Percentiles rank a stretch among this genome's conserved stretches.
Conservation (phyloP, 1,140 invertebrate genomes). For the Antheraea mylitta region DNA sequence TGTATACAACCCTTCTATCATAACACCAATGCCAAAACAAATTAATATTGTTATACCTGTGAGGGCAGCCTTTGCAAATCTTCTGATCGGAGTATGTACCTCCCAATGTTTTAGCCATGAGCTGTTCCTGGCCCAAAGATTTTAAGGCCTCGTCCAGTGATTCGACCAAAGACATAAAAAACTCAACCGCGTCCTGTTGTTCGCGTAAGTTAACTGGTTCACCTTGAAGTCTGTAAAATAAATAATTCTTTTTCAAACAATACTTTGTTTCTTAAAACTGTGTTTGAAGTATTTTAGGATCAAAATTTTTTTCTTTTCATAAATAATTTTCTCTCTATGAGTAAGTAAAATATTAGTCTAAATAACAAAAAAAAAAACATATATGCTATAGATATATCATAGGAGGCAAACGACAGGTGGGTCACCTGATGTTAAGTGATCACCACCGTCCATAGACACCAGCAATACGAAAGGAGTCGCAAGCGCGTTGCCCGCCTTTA, state of each 20-base stretch:
- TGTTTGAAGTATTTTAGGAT: too few relatives aligned
- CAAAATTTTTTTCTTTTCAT: neutral
- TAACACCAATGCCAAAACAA: neutral
- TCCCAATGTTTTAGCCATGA: slow-evolving; percentile 96
- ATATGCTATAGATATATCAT: too few relatives aligned
- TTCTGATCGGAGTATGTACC: slow-evolving; percentile 99
- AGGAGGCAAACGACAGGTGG: too few relatives aligned
- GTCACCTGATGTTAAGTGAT: too few relatives aligned
- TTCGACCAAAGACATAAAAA: slow-evolving; percentile 98
- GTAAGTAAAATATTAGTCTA: too few relatives aligned
- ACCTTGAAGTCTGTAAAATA: slow-evolving; percentile 82
- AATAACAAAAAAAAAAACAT: too few relatives aligned
- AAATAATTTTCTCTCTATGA: too few relatives aligned
- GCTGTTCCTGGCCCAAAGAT: slow-evolving; percentile 93
- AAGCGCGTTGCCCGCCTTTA: too few relatives aligned
- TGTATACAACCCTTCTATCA: too few relatives aligned
- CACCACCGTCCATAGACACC: too few relatives aligned
- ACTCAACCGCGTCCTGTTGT: slow-evolving; percentile 99
- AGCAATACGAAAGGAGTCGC: too few relatives aligned
- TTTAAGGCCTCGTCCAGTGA: slow-evolving; percentile 98
- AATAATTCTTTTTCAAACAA: too few relatives aligned
- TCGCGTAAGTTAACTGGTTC: slow-evolving; percentile 98
- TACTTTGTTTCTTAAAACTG: neutral
- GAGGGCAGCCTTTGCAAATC: slow-evolving; percentile 99
- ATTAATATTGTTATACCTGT: slow-evolving; percentile 82